These are phyloP conservation scores for Ptychobarbus kaznakovi DNA, from an alignment of 2,797 vertebrate species.

Conservation along the genomic window DNA sequence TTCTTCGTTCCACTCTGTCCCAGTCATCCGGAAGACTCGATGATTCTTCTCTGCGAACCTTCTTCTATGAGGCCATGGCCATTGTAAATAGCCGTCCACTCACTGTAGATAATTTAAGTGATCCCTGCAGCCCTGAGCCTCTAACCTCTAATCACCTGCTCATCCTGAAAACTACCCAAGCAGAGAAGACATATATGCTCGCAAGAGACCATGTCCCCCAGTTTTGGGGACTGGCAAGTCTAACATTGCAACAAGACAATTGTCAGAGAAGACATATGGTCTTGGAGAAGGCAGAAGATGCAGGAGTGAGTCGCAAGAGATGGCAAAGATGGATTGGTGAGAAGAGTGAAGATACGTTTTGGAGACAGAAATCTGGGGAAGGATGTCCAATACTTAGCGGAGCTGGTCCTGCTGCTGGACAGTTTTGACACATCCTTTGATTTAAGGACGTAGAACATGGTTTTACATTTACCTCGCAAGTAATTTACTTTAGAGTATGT, in stretches of 20 bases:
- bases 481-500: too few species aligned
- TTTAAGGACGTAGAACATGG: too few species aligned
- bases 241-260: too few species aligned
- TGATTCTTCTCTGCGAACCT: not conserved
- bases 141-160: conserved; percentile 10
- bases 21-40: not conserved
- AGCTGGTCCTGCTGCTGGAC: too few species aligned
- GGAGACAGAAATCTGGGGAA: not conserved
- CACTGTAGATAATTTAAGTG: conserved; percentile 4
- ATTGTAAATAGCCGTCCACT: not conserved
- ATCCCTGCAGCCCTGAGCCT: not conserved
- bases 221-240: too few species aligned
- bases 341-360: conserved; percentile 9
- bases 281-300: too few species aligned
- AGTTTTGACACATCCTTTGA: too few species aligned
- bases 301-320: too few species aligned
- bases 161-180: not conserved
- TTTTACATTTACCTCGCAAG: too few species aligned
- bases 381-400: too few species aligned
- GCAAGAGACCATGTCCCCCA: too few species aligned
- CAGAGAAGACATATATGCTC: not conserved
- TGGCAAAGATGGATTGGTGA: conserved; percentile 27
- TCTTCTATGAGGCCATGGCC: not conserved
- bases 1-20: not conserved
- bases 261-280: too few species aligned